Evolutionary conservation across 2,113 vertebrate genomes (phyloP).

Genomic region (Sprattus sprattus): DNA sequence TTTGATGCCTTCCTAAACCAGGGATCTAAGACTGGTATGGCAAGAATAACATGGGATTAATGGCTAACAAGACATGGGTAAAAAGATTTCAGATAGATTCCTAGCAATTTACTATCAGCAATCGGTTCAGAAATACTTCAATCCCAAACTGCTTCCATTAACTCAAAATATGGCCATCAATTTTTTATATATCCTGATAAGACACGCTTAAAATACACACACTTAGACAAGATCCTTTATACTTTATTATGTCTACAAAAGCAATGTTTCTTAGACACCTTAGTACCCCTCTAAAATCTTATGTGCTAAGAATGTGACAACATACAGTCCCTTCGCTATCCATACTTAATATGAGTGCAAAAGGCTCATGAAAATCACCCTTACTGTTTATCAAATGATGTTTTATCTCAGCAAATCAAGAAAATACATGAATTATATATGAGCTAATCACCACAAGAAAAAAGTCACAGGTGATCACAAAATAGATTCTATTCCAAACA

Average conservation of each 20-base stretch:
- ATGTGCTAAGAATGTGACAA: background rate
- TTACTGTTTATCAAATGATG: too few species aligned
- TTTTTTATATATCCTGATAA: background rate
- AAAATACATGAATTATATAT: too few species aligned
- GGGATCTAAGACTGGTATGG: background rate
- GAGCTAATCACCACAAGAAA: too few species aligned
- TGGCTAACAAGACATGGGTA: background rate
- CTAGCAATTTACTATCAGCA: background rate
- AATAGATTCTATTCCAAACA: too few species aligned
- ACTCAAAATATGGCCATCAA: background rate
- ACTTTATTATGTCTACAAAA: background rate
- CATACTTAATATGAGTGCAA: too few species aligned
- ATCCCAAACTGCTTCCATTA: background rate
- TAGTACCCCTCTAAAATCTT: background rate
- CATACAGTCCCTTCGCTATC: background rate
- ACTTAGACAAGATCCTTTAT: background rate
- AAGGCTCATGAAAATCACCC: too few species aligned
- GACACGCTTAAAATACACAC: background rate
- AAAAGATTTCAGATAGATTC: background rate
- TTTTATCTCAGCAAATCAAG: too few species aligned
- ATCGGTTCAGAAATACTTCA: too few species aligned
- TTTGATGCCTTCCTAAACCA: background rate
- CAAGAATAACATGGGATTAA: background rate
- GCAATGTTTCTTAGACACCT: background rate
- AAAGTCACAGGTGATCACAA: too few species aligned